Base-by-base conservation (phyloP, 2,113 vertebrate genomes). In the Tragelaphus strepsiceros region DNA sequence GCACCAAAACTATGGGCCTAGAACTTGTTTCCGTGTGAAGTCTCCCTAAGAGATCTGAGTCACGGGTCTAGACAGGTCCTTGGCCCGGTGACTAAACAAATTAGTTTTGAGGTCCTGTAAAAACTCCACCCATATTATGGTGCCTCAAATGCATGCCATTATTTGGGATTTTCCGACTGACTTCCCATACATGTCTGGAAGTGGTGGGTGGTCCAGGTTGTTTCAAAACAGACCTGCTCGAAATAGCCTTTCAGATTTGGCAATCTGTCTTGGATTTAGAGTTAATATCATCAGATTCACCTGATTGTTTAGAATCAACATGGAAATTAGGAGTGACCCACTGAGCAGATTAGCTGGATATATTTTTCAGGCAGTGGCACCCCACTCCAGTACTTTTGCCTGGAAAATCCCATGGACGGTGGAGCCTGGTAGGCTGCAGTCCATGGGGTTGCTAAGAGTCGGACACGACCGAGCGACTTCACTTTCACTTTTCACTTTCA, bases 81-180 rank as follows among this genome's bases (percentile, higher is more conserved):
- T 94, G 49, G 49, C 16, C 71, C 93, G 78, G 26, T 83, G 62
- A 92, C 32, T 64, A 26, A 94, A 53, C 39, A 64, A 39, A 85
- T 89, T 92, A 83, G 61, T 92, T 95, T 51, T 85, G 58, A 77
- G 67, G 30, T 49, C 59, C 51, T 82, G 2, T 56, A 26, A 59
- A 84, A 62, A 93, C 39, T 96, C 22, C 22, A 9, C 24, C 43
- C 39, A 4, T 59, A 35, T 90, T 78, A 61, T 56, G 13, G 2
- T 84, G 6, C 16, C 67, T 95, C 56, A 96, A n/a, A 28, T 82
- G 39, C 32, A 43, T 90, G 11, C 53, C 16, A 35, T 93, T 89
- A 26, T 93, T 96, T 96, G 59, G 49, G 39, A 85, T 90, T 97
- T 97, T 71, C 80, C 51, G 80, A 0, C 58, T 88, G 43, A 88